Conservation (phyloP, 2,113 vertebrate species). For the Centropus unirufus region DNA sequence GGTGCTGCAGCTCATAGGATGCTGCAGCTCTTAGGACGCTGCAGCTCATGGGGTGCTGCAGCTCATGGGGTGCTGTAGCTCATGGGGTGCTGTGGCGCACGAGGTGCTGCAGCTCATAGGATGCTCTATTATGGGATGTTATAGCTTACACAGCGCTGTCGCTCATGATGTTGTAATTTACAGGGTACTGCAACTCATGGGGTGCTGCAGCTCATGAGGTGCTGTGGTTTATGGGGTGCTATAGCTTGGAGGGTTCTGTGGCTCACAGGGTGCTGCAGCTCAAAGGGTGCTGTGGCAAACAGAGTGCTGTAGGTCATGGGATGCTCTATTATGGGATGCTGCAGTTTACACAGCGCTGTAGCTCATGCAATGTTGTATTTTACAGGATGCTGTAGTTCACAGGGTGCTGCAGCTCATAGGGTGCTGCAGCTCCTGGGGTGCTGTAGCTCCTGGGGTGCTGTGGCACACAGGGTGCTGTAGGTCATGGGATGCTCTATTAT, state of each 20-base stretch:
- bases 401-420: not conserved
- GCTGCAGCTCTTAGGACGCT: not conserved
- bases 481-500: too few relatives aligned
- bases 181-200: accelerated
- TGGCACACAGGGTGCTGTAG: not conserved
- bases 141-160: too few relatives aligned
- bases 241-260: accelerated
- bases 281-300: not conserved
- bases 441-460: not conserved
- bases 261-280: not conserved
- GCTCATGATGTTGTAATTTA: too few relatives aligned
- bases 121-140: too few relatives aligned
- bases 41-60: not conserved
- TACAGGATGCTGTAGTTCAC: not conserved
- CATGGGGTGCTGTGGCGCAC: not conserved
- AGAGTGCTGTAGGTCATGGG: not conserved
- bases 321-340: too few relatives aligned
- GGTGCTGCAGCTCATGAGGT: accelerated
- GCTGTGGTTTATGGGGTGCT: accelerated
- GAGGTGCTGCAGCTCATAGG: not conserved
- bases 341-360: accelerated
- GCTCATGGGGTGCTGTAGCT: not conserved
- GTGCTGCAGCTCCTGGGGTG: not conserved
- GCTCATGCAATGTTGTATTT: too few relatives aligned
- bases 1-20: not conserved